These are phyloP conservation scores for Trichonephila clavata DNA, from an alignment of 1,140 invertebrate species.

Conservation along the genomic window DNA sequence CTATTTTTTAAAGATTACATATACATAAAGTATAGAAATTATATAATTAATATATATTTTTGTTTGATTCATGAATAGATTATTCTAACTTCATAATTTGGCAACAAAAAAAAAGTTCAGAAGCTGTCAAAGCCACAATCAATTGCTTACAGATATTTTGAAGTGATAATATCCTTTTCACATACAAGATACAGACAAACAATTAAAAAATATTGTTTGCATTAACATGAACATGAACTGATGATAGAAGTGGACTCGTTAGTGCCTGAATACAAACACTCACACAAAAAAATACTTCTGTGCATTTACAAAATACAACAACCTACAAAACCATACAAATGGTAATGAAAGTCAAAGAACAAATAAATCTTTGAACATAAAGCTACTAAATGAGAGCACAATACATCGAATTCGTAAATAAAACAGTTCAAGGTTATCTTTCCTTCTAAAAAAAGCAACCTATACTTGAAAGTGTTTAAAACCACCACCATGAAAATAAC, in stretches of 20 bases:
- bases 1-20: not conserved
- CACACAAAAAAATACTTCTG: too few relatives aligned
- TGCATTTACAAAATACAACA: not conserved
- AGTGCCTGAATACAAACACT: too few relatives aligned
- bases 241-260: too few relatives aligned
- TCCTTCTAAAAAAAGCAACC: not conserved
- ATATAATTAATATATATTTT: not conserved
- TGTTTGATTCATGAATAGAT: not conserved
- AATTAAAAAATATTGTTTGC: not conserved
- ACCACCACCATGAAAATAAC: not conserved
- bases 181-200: too few relatives aligned
- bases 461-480: not conserved
- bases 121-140: not conserved
- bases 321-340: not conserved
- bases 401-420: not conserved
- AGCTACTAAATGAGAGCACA: not conserved
- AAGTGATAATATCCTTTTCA: too few relatives aligned
- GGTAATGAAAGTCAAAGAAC: not conserved
- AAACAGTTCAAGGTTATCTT: too few relatives aligned
- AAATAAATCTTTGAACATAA: not conserved
- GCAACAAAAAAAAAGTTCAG: not conserved
- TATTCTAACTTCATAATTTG: not conserved
- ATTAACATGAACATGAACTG: not conserved
- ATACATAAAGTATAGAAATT: not conserved
- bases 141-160: too few relatives aligned